Conservation (phyloP, 2,888 invertebrate genomes). For the Tachina grossa region DNA sequence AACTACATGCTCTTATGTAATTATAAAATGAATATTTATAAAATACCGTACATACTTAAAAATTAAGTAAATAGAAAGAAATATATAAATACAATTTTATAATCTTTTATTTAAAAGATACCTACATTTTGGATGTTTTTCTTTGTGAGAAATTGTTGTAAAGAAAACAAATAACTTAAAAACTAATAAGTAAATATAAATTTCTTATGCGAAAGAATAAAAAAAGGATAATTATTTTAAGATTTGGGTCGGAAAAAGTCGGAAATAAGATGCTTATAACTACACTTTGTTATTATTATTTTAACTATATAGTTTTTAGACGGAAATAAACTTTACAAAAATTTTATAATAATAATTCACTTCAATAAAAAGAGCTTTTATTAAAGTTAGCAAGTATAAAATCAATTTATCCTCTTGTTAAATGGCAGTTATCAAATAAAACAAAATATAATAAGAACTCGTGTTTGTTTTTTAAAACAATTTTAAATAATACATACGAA, state of each 20-base stretch:
- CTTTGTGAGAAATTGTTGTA: conserved; percentile 5
- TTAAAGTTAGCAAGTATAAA: neutral
- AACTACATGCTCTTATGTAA: no score
- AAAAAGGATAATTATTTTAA: neutral
- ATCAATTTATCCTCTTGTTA: conserved; percentile 13
- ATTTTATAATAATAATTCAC: neutral
- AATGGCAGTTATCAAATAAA: conserved; percentile 54
- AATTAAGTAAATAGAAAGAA: no score
- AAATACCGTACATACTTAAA: no score
- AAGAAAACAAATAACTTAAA: conserved; percentile 50
- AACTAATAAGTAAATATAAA: conserved; percentile 43
- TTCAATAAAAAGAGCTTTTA: conserved; percentile 27
- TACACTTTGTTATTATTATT: conserved; percentile 3
- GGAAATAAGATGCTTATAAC: conserved; percentile 31
- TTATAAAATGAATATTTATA: no score
- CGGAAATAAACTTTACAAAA: conserved; percentile 34
- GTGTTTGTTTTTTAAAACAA: conserved; percentile 18
- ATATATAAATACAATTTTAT: conserved; percentile 30
- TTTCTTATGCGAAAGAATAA: conserved; percentile 21
- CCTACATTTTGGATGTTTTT: conserved; percentile 19
- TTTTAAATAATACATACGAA: conserved; percentile 58
- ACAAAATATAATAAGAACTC: conserved; percentile 16
- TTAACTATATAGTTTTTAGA: neutral
- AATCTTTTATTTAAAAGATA: conserved; percentile 9
- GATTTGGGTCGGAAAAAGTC: neutral